Evolutionary conservation across 2,888 invertebrate species (phyloP), one percentile per base, ranked within the genome.

Genomic region (Drosophila gaucha): DNA sequence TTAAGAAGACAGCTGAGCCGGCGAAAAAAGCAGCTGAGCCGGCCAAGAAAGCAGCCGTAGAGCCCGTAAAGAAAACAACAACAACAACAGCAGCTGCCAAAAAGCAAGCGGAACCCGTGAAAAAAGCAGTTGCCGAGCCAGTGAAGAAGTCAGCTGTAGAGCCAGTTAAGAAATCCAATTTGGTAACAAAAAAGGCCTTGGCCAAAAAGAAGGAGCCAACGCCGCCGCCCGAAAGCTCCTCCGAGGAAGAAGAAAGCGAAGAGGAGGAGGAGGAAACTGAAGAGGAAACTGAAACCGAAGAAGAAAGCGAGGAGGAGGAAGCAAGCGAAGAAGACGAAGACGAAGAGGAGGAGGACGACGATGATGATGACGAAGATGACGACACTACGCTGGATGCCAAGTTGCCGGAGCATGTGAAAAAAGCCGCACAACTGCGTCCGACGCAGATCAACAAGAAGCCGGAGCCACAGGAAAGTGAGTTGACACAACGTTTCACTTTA

Each of bases 151-250:
- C 67, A 12, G 57, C 63, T 5, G 74, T 74, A 2, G 66, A 78
- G 46, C 69, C 74, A 3, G 58, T 55, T 5, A 82, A 80, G 43
- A 82, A 80, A 57, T 65, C 43, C 12, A 64, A 54, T 5, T 30
- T 71, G 60, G 67, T 51, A 12, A 14, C 64, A 50, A 80, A 78
- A 30, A 80, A 82, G 43, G 68, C 82, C 3, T 63, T 51, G 31
- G 68, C 77, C 14, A 90, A 90, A 72, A 90, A 91, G 70, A 90
- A 91, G 67, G 89, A 90, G 41, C 90, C 90, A 8, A 90, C 91
- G 10, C 90, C 91, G 26, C 75, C 89, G 44, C 82, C 82, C 9
- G 84, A 83, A 18, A 74, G 87, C n/a, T 88, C 88, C 3, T 86
- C 89, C 4, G 78, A 80, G 26, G 87, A 89, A 14, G 78, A 78